phyloP scores from a whole-genome alignment of 2,888 invertebrate species.

The Raillietiella orientalis region DNA sequence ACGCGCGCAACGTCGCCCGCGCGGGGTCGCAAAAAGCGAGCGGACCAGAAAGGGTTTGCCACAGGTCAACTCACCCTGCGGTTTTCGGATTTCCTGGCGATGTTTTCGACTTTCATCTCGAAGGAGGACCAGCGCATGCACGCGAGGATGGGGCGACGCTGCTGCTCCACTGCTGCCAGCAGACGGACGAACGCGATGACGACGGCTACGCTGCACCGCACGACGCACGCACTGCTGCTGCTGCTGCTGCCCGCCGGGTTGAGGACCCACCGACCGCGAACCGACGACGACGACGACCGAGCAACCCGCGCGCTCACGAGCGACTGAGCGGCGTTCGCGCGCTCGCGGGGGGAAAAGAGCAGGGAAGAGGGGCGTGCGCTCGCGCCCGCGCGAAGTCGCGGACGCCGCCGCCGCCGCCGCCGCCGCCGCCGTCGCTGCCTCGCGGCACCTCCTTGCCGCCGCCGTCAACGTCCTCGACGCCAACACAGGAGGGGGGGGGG shows the following conservation, averaged over 20 bases:
- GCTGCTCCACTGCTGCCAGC: no score
- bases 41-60: neutral
- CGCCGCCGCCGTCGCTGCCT: neutral
- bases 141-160: no score
- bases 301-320: neutral
- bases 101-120: neutral
- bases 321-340: neutral
- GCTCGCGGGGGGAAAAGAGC: neutral
- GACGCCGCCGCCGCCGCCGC: constrained; percentile 3
- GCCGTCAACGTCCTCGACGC: neutral
- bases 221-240: no score
- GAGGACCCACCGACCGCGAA: no score
- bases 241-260: no score
- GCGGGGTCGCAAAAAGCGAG: neutral
- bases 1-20: no score
- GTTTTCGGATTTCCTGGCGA: neutral
- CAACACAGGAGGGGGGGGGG: no score
- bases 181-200: no score
- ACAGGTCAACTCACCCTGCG: neutral
- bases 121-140: no score
- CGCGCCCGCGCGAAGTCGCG: constrained; percentile 2
- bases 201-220: no score
- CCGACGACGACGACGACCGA: no score
- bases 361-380: neutral
- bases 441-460: neutral